Base-by-base conservation (phyloP, 1,140 invertebrate genomes). In the Penaeus chinensis region DNA sequence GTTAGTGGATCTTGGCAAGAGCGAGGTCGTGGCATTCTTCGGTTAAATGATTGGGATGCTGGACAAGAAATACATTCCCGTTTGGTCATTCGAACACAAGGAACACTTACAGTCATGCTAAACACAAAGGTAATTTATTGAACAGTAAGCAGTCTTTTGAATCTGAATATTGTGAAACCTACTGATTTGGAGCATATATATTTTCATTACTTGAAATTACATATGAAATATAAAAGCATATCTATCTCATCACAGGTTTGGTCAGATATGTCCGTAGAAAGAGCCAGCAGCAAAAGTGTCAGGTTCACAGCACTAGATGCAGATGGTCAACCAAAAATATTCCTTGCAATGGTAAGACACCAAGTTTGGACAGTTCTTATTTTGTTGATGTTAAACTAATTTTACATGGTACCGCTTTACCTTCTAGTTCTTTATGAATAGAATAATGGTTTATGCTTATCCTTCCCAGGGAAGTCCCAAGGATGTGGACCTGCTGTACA, bases 261-360 rank as follows among this genome's bases (percentile, higher is more conserved):
- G 96, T 94, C 96, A 7, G 97, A 95, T 66, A 99, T 99, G 98
- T 95, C 96, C 11, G 95, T 96, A 3, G 96, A 98, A 91, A 94
- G 95, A 88, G 95, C 97, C 1, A 97, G 96, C 91, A 94, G 94
- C 76, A 98, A 98, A 93, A 97, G 96, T 90, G 93, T 99, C 19
- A 93, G 97, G 77, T 93, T 99, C 86, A 98, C 97, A 3, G 98
- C 97, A 0, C 95, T 96, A 91, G 97, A 98, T 91, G 94, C 95
- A 24, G 95, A 95, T 87, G 96, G 96, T 84, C 95, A 95, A 85
- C 94, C 98, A 65, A 96, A 96, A 93, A 95, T 98, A 80, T 98
- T 97, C 91, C 94, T 98, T 79, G 95, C 96, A 65, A 96, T 95
- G 94, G 95, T 96, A 91, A 92, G 93, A 91, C 80, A 66, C 42